A percentile compares a stretch with the other conserved stretches of the same genome.
phyloP scores from a whole-genome alignment of 2,113 vertebrate species.

The Lophochroa leadbeateri region DNA sequence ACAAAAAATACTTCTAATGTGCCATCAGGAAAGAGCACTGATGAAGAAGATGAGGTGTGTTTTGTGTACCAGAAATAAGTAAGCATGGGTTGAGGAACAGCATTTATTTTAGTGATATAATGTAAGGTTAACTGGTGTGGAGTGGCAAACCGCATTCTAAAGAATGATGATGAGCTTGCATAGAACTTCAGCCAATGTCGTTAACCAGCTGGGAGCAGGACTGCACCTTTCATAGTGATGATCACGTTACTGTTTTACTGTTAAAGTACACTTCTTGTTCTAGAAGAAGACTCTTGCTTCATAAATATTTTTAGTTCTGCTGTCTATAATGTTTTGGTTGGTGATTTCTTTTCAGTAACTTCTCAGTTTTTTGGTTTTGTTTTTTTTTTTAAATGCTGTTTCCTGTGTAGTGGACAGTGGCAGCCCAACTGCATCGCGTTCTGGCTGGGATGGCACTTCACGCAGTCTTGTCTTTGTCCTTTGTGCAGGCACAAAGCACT shows the following conservation, averaged over 20 bases:
- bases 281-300: conserved; percentile 72
- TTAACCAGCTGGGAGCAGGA: conserved; percentile 56
- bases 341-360: conserved; percentile 70
- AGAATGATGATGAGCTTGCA: conserved; percentile 72
- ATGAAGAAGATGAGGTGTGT: conserved; percentile 98
- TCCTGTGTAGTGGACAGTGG: conserved; percentile 75
- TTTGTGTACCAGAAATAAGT: conserved; percentile 80
- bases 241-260: conserved; percentile 53
- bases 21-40: conserved; percentile 95
- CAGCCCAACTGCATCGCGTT: conserved; percentile 53
- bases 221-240: conserved; percentile 45
- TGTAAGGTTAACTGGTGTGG: conserved; percentile 73
- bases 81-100: conserved; percentile 77
- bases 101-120: conserved; percentile 68
- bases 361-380: conserved; percentile 38
- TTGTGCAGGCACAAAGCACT: conserved; percentile 79
- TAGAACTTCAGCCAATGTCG: conserved; percentile 51
- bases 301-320: conserved; percentile 67
- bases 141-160: conserved; percentile 69
- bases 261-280: conserved; percentile 65
- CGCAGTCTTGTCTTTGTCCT: conserved; percentile 69
- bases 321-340: conserved; percentile 59
- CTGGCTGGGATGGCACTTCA: conserved; percentile 37
- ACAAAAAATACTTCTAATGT: conserved; percentile 92
- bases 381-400: conserved; percentile 62